phyloP scores from a whole-genome alignment of 2,113 vertebrate genomes.

The Anguilla rostrata region DNA sequence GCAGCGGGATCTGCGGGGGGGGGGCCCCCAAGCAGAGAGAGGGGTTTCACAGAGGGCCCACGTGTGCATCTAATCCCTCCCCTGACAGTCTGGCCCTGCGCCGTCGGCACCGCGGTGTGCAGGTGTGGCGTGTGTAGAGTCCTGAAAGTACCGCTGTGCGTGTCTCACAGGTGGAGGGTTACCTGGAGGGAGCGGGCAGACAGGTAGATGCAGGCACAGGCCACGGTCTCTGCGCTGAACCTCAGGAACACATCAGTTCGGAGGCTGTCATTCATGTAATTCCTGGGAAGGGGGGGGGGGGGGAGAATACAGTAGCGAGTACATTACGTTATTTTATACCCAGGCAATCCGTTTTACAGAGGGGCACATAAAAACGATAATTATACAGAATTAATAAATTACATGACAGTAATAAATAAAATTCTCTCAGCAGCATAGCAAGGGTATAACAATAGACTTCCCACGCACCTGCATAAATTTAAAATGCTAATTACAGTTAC shows the following conservation, averaged over 20 bases:
- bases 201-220: constrained; percentile 82
- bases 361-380: background rate
- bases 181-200: constrained; percentile 80
- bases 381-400: background rate
- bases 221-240: constrained; percentile 81
- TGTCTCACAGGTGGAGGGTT: constrained; percentile 1
- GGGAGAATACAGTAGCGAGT: background rate
- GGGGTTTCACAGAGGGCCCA: background rate
- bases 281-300: constrained; percentile 64
- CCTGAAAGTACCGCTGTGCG: background rate
- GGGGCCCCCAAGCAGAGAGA: background rate
- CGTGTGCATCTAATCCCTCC: background rate
- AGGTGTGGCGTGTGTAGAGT: background rate
- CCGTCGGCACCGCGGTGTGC: background rate
- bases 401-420: background rate
- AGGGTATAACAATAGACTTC: background rate
- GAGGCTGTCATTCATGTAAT: constrained; percentile 87
- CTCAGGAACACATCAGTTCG: constrained; percentile 83
- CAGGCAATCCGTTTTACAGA: background rate
- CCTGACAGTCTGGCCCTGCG: background rate
- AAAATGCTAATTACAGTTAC: too few relatives aligned
- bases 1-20: constrained; percentile 77
- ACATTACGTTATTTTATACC: too few relatives aligned
- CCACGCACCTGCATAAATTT: background rate
- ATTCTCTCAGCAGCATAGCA: background rate